Evolutionary conservation across 2,113 vertebrate genomes (phyloP).

Genomic region (Dicrurus megarhynchus): DNA sequence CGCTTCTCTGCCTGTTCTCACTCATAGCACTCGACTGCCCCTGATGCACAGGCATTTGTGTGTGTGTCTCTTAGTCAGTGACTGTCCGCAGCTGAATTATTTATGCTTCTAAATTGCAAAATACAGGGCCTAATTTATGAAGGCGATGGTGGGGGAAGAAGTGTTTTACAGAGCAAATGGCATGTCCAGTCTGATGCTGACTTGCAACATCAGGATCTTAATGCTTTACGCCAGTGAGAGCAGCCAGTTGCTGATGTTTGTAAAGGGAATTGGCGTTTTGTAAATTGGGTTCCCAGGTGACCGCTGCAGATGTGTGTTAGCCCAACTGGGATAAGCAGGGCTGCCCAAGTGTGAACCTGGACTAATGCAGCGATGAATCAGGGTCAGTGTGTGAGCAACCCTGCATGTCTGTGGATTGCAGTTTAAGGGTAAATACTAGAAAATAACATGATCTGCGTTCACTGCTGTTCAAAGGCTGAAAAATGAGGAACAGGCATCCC

Average conservation of each 20-base stretch:
- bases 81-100: neutral
- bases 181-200: neutral
- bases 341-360: neutral
- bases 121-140: neutral
- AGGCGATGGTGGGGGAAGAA: neutral
- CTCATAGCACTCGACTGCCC: neutral
- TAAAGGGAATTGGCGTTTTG: neutral
- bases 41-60: constrained; percentile 3
- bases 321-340: neutral
- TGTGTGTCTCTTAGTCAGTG: constrained; percentile 11
- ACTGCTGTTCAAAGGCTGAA: neutral
- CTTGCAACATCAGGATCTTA: neutral
- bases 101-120: constrained; percentile 34
- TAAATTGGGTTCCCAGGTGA: neutral
- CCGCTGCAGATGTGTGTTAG: neutral
- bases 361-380: neutral
- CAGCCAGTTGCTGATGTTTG: neutral
- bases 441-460: neutral
- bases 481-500: neutral
- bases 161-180: constrained; percentile 14
- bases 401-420: neutral
- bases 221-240: neutral
- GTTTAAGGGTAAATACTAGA: neutral
- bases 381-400: neutral
- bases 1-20: neutral